Percentiles rank a stretch among this genome's conserved stretches.
Conservation (phyloP, 2,113 vertebrate species). For the Rynchops niger region DNA sequence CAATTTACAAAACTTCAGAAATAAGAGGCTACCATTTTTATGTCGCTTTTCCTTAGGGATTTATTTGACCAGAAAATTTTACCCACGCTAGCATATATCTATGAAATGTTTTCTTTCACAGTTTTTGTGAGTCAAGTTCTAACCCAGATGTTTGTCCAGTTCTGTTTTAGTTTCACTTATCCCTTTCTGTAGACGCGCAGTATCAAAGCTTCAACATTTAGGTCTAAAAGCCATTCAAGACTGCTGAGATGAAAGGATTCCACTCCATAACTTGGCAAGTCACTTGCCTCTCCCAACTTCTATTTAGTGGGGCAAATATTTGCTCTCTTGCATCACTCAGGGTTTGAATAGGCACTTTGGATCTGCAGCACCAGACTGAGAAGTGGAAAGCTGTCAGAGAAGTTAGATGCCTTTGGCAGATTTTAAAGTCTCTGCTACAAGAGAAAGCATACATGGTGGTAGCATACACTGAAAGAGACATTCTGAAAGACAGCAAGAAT, state of each 20-base stretch:
- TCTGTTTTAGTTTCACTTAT: conserved; percentile 3
- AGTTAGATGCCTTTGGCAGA: not conserved
- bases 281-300: not conserved
- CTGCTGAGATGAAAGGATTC: conserved; percentile 7
- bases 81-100: not conserved
- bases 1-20: not conserved
- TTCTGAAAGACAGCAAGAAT: not conserved
- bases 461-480: not conserved
- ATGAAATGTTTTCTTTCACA: not conserved
- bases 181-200: not conserved
- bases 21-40: not conserved
- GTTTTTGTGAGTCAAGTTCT: not conserved
- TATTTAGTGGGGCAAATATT: conserved; percentile 27
- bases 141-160: not conserved
- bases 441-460: not conserved
- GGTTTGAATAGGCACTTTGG: not conserved
- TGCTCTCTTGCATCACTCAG: not conserved
- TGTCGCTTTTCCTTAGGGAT: not conserved
- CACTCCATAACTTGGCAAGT: not conserved
- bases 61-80: not conserved
- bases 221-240: not conserved
- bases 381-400: not conserved
- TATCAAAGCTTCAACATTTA: not conserved
- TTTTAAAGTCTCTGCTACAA: not conserved
- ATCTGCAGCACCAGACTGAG: not conserved